Percentiles rank a stretch among this genome's conserved stretches.
Evolutionary conservation across 2,113 vertebrate genomes (phyloP).

Genomic region (Phyllopteryx taeniolatus): DNA sequence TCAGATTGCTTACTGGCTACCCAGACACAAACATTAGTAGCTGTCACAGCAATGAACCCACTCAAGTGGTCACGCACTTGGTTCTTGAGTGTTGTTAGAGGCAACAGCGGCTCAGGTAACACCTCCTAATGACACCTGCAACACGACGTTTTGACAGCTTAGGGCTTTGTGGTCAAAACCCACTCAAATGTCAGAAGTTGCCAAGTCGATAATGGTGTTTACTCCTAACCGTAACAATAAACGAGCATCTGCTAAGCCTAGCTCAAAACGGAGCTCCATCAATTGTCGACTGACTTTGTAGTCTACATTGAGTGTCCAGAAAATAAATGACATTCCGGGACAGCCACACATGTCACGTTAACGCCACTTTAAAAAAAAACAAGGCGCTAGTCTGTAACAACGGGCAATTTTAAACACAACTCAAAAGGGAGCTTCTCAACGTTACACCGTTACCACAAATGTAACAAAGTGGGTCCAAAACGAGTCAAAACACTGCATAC

Average conservation of each 20-base stretch:
- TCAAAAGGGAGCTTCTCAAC: not conserved
- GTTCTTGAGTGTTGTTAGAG: conserved; percentile 31
- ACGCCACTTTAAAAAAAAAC: conserved; percentile 5
- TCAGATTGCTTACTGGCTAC: not conserved
- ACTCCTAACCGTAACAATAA: conserved; percentile 21
- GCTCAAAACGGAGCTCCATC: too few species aligned
- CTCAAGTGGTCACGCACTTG: conserved; percentile 1
- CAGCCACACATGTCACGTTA: conserved; percentile 43
- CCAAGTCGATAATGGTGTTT: conserved; percentile 17
- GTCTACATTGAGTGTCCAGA: conserved; percentile 1
- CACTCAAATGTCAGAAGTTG: not conserved
- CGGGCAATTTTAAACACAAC: not conserved
- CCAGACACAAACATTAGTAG: not conserved
- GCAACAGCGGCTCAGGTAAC: conserved; percentile 41
- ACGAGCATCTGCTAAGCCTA: not conserved
- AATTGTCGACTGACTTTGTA: not conserved
- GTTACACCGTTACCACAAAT: not conserved
- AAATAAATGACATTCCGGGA: conserved; percentile 43
- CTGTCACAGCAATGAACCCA: not conserved
- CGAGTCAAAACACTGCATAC: conserved; percentile 30
- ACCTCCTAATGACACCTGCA: conserved; percentile 16
- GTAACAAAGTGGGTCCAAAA: conserved; percentile 19
- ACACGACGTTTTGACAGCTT: conserved; percentile 15
- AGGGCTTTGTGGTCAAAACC: not conserved
- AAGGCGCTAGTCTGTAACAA: conserved; percentile 24